These are phyloP conservation scores for Ips typographus DNA, from an alignment of 1,140 invertebrate species.

Conservation along the genomic window DNA sequence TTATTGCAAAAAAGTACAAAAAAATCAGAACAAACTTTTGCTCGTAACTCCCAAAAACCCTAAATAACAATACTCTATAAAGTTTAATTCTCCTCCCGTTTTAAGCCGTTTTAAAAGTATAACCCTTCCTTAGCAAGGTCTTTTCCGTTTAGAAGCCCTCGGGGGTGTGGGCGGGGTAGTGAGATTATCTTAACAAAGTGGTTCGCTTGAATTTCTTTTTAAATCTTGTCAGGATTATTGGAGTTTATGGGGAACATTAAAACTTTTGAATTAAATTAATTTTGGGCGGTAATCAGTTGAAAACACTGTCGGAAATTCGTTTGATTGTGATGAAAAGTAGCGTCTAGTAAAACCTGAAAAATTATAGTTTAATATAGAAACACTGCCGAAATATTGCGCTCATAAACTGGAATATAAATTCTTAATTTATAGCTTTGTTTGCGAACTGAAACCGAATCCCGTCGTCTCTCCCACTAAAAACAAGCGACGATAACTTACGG, in stretches of 20 bases:
- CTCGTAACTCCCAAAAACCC: too few relatives aligned
- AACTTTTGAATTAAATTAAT: conserved; percentile 28
- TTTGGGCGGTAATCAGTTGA: too few relatives aligned
- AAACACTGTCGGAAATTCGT: too few relatives aligned
- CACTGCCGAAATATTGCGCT: too few relatives aligned
- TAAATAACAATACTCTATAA: too few relatives aligned
- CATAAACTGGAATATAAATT: neutral
- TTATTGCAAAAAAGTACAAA: too few relatives aligned
- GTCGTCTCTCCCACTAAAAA: conserved; percentile 6
- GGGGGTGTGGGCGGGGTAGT: neutral
- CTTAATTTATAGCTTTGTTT: conserved; percentile 1
- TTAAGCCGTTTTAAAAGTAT: neutral
- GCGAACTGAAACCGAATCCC: neutral
- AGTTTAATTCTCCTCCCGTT: neutral
- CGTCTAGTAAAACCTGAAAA: neutral
- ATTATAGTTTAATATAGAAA: too few relatives aligned
- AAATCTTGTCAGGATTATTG: conserved; percentile 20
- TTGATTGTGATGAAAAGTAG: too few relatives aligned
- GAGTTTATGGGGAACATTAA: conserved; percentile 16
- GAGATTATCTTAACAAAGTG: conserved; percentile 26
- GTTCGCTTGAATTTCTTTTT: conserved; percentile 19
- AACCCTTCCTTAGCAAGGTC: neutral
- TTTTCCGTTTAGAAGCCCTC: conserved; percentile 2
- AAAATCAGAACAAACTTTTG: too few relatives aligned
- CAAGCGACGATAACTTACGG: conserved; percentile 21